Base-by-base conservation (phyloP, 2,888 invertebrate species). In the Hypomecis punctinalis region DNA sequence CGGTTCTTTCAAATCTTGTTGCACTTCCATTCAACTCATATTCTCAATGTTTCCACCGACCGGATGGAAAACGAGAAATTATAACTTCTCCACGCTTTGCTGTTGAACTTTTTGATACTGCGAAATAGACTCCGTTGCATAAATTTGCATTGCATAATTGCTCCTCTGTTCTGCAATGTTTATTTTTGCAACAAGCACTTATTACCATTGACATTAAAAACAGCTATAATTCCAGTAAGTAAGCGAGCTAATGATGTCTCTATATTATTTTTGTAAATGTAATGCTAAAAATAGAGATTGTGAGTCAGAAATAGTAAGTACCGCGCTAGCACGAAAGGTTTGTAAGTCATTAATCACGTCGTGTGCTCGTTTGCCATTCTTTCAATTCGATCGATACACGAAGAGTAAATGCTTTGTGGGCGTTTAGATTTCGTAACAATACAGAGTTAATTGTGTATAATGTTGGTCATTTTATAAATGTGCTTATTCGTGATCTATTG, bases 371-470 rank as follows among this genome's bases (percentile, higher is more conserved):
- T 55, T 83, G 77, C 77, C 72, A 79, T 82, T 82, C 76, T 71
- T 74, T 75, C 78, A 76, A 76, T 76, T 76, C 78, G 76, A 77
- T 77, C 78, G 75, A 77, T 73, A 61, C 72, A 69, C 71, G 81
- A 80, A 78, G 83, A 82, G 76, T 81, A 78, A 79, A 72, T 74
- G 69, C 65, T 82, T 81, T 77, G 88, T 85, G 75, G 81, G 77
- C 71, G 75, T 73, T 70, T 71, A 76, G 77, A 81, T 80, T 81
- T 75, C 73, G 76, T 76, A 84, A 86, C 85, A 86, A 85, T 83
- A 78, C 75, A 62, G 75, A 67, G 72, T 74, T 77, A 77, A 85
- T 85, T 81, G 70, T 63, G 60, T 67, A 66, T 74, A 74, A 72
- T 73, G 73, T 47, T 13, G 23, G 39, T 39, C 53, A 23, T 48